Evolutionary conservation across 2,888 invertebrate genomes (phyloP).

Genomic region (Nemoura dubitans): DNA sequence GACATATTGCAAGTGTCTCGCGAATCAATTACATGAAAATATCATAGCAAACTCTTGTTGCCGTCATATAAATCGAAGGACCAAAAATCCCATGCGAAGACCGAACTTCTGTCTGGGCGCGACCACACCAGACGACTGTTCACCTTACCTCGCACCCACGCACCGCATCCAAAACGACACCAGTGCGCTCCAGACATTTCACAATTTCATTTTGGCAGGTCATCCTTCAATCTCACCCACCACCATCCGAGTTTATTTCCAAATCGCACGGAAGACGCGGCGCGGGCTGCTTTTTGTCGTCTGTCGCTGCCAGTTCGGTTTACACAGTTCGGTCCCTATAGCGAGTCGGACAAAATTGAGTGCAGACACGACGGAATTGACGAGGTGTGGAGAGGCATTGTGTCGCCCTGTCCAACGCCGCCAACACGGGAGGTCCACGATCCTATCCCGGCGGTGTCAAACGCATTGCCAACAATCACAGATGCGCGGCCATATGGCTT

Average conservation of each 20-base stretch:
- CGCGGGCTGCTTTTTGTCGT: background rate
- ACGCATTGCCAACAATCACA: slow-evolving; percentile 42
- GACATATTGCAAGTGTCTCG: no score
- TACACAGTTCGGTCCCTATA: background rate
- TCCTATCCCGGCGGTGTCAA: slow-evolving; percentile 40
- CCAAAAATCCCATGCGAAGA: no score
- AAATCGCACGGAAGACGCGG: background rate
- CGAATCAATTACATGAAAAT: no score
- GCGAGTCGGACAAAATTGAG: background rate
- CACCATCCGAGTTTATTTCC: background rate
- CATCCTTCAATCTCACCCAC: background rate
- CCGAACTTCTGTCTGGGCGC: no score
- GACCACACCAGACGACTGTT: no score
- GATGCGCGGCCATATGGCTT: slow-evolving; percentile 17
- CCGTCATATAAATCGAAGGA: no score
- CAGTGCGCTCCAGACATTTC: background rate
- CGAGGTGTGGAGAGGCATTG: slow-evolving; percentile 2
- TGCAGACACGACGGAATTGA: background rate
- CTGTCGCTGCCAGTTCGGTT: background rate
- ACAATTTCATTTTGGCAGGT: background rate
- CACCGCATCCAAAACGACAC: background rate
- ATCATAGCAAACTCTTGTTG: no score
- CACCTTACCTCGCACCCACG: no score
- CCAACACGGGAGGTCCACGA: slow-evolving; percentile 41
- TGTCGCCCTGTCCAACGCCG: slow-evolving; percentile 16